Evolutionary conservation across 2,888 invertebrate species (phyloP), one percentile per base, ranked within the genome.

Genomic region (Rhogogaster chlorosoma): DNA sequence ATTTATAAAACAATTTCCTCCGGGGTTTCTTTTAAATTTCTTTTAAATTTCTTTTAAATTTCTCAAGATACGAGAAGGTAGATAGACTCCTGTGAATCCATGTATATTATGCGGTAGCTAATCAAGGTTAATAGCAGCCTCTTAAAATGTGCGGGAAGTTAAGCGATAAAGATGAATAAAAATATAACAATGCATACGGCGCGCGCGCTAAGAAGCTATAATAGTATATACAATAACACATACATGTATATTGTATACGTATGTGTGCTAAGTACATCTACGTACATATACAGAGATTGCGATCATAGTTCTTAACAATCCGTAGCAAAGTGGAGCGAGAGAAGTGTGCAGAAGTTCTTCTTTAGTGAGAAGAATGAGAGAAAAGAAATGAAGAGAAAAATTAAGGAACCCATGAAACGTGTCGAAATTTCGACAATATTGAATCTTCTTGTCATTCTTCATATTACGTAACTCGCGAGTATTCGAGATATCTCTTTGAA

Each of bases 111-210:
- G n/a, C n/a, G 70, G 36, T 71, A 32, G 32, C 9, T 71, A 71
- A 71, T 71, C 70, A 71, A 71, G 70, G 70, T 71, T 71, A 71
- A 32, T 71, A 38, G 38, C 9, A 71, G 32, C 70, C 70, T 71
- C 18, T 71, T 71, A 71, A 38, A 71, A n/a, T 5, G 70, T 26
- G 32, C 10, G 70, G 70, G 38, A 71, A 71, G 70, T 71, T 71
- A 71, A 71, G n/a, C 38, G 70, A 36, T 38, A 22, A 71, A 38
- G 70, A 71, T n/a, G 18, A 32, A 67, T 67, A 15, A 18, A 18
- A 2, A 18, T 15, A 38, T 9, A 61, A 61, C 61, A 61, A 61
- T 61, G 61, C 22, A 26, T 26, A 61, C 10, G 61, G 61, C 61
- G 22, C 61, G 61, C 61, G 61, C 61, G 22, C 12, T 61, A 26